Evolutionary conservation across 2,888 invertebrate genomes (phyloP), one percentile per base, ranked within the genome.

Genomic region (Agrotis ipsilon): DNA sequence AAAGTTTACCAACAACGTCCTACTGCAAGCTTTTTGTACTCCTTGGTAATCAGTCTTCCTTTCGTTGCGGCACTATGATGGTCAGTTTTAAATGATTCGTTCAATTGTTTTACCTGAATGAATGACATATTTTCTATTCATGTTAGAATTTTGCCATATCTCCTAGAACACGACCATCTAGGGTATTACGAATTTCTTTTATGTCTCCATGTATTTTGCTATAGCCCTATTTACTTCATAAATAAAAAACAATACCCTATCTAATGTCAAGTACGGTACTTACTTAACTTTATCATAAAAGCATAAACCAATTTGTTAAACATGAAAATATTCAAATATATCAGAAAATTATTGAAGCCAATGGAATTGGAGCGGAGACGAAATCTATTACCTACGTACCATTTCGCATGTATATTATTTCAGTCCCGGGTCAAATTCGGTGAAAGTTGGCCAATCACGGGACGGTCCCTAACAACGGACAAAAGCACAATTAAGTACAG

Each of bases 401-500:
- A 83, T 84, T 87, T 78, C 81, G 65, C 72, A 79, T 82, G 69
- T 81, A 78, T 86, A 88, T 91, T 91, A 92, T 93, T 92, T 89
- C 86, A 90, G 87, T 86, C 84, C 81, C 82, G 83, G 88, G 87
- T 87, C 88, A 87, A 86, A 91, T 89, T 86, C 88, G 83, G 84
- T 86, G 80, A 85, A 88, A 88, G 89, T 88, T 91, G 87, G 90
- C 93, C 93, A 93, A 94, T 93, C 92, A 88, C 89, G 81, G 90
- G 83, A 80, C 87, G 81, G 86, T 82, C 90, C 90, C 88, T 90
- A 89, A 90, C 84, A 83, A 87, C 92, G 91, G 91, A 95, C 95
- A 96, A 96, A 96, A 94, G 95, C 92, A 94, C 95, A 96, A 95
- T 96, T 96, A 95, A 95, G 91, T 93, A 93, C 95, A 95, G 93